A percentile compares a stretch with the other conserved stretches of the same genome.
Evolutionary conservation across 2,113 vertebrate genomes (phyloP).

Genomic region (Gila orcuttii): DNA sequence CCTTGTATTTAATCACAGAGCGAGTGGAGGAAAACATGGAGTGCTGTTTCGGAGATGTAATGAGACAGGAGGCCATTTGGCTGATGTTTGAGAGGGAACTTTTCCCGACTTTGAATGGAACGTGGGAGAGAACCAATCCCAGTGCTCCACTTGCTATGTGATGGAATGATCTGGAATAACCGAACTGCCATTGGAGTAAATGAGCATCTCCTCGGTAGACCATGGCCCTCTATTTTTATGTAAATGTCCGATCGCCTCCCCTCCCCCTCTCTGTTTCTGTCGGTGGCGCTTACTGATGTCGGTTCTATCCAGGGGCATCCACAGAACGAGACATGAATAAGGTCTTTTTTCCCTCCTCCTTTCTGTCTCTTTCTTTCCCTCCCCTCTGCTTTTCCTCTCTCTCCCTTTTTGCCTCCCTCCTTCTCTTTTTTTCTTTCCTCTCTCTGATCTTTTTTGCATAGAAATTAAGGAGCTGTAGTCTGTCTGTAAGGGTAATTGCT

Average conservation of each 20-base stretch:
- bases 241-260: constrained; percentile 62
- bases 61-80: constrained; percentile 53
- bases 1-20: constrained; percentile 64
- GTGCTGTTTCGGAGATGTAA: constrained; percentile 50
- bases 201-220: constrained; percentile 51
- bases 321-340: constrained; percentile 64
- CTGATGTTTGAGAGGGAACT: constrained; percentile 57
- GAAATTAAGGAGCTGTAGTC: constrained; percentile 64
- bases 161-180: constrained; percentile 66
- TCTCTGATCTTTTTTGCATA: constrained; percentile 65
- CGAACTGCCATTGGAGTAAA: constrained; percentile 64
- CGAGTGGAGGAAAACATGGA: not conserved
- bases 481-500: constrained; percentile 66
- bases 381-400: constrained; percentile 30
- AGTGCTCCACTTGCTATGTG: constrained; percentile 63
- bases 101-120: constrained; percentile 50
- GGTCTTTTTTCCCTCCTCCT: constrained; percentile 35
- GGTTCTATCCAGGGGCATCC: constrained; percentile 63
- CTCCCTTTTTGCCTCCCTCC: not conserved
- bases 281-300: constrained; percentile 57
- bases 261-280: constrained; percentile 41
- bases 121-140: constrained; percentile 62
- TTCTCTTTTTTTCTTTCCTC: constrained; percentile 52
- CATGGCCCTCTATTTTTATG: constrained; percentile 70
- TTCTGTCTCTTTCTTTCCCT: constrained; percentile 34